Base-by-base conservation (phyloP, 1,140 invertebrate species). In the Aphelinus atriplicis region DNA sequence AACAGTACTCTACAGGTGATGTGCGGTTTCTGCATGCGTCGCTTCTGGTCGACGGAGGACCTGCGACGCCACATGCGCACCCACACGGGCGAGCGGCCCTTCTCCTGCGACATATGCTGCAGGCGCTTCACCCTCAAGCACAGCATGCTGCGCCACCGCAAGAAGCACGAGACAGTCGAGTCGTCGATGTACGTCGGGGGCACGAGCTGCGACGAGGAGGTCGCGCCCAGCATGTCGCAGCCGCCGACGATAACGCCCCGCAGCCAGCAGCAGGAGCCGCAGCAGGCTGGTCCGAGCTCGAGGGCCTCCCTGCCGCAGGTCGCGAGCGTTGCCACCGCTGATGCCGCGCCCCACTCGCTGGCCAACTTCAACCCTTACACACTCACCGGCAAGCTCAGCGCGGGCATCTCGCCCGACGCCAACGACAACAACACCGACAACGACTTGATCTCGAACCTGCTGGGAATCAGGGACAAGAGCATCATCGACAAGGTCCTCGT, bases 1-100 rank as follows among this genome's bases (percentile, higher is more conserved):
- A 10, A 7, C 10, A 60, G 4, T 60, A 42, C 7, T 69, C 82
- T 85, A 45, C 82, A 95, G 92, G 93, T 98, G 1, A 94, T 95
- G 48, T 97, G 96, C 83, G 95, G 95, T 1, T 96, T 98, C 81
- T 98, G 96, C 84, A 90, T 97, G 80, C 93, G 96, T 75, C 92
- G 95, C 57, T 97, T 97, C 85, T 97, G 95, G 95, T 97, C 96
- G 0, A 93, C 96, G 0, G 96, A 97, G 83, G 96, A 98, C 86
- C 88, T 98, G 0, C 90, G 96, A 0, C 91, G 96, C 6, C 97
- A 98, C 85, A 97, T 98, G 95, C 88, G 95, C 56, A 95, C 94
- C 0, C 95, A 96, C 81, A 95, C 94, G 0, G 95, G 94, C 0
- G 95, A 96, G 81, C 85, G 94, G 1, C 90, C 90, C 0, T 95